phyloP scores from a whole-genome alignment of 1,140 invertebrate species.

The Diabrotica undecimpunctata region DNA sequence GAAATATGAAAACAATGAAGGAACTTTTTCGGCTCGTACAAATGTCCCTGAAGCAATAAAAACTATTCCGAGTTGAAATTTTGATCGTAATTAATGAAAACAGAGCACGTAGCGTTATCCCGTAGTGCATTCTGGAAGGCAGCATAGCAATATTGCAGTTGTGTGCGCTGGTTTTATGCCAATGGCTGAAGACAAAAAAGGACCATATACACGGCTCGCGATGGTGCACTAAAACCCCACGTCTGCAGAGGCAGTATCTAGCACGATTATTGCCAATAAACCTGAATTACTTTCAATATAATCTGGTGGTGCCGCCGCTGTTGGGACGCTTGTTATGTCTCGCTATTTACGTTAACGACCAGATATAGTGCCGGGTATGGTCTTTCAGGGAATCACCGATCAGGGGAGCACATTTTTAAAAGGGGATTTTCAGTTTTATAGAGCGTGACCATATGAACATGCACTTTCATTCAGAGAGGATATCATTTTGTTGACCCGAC shows the following conservation, averaged over 20 bases:
- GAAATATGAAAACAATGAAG: no score
- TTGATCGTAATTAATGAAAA: constrained; percentile 14
- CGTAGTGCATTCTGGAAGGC: not conserved
- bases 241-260: constrained; percentile 43
- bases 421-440: not conserved
- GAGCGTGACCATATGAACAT: not conserved
- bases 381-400: not conserved
- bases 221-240: constrained; percentile 34
- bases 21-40: no score
- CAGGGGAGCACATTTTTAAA: not conserved
- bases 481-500: no score
- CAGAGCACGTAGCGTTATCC: constrained; percentile 10
- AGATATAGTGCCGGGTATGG: constrained; percentile 10
- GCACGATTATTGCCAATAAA: constrained; percentile 44
- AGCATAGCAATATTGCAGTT: constrained; percentile 5
- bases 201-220: constrained; percentile 16
- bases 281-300: constrained; percentile 44
- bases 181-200: constrained; percentile 7
- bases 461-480: no score
- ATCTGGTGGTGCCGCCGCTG: constrained; percentile 33
- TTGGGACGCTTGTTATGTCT: constrained; percentile 28
- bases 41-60: no score
- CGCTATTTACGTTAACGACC: constrained; percentile 23
- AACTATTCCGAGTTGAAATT: not conserved
- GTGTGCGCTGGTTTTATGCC: constrained; percentile 13